Evolutionary conservation across 1,140 invertebrate genomes (phyloP), one percentile per base, ranked within the genome.

Genomic region (Manduca sexta): DNA sequence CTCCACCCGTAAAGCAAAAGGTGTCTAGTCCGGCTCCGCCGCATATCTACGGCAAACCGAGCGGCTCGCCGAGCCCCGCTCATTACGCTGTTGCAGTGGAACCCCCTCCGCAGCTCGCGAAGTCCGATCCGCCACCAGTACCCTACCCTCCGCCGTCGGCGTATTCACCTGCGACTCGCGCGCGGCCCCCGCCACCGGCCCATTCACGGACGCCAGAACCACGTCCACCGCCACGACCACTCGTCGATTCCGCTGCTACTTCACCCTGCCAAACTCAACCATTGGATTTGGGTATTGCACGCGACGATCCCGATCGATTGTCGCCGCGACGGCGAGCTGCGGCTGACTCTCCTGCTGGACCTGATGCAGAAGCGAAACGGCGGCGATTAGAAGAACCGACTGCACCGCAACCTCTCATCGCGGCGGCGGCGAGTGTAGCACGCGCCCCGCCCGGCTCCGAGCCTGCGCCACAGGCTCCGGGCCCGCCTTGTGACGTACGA

Each of bases 1-100:
- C 67, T 18, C 85, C 86, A 8, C 87, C 89, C 0, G 89, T 88
- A 0, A 93, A 93, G 64, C 90, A 92, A 1, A 93, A 93, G 86
- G 92, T 94, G 8, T 92, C 90, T 56, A 93, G 92, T 69, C 93
- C 93, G 3, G 92, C 92, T 41, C 92, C 92, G n/a, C 91, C 90
- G 33, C 92, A 94, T 55, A 91, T 94, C 46, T 93, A 93, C 68
- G 90, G 92, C 3, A 93, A 93, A 74, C 91, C 92, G 5, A 89
- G 88, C 53, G 88, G 89, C 48, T 75, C 63, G 85, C 91, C 40
- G 88, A 91, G 61, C 87, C 90, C 75, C 73, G 89, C 57, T 87
- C 92, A 58, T 88, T 91, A 53, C 88, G 90, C 51, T 81, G 91
- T 46, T 87, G 89, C 73, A 69, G 90, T 56, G 35, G 87, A 89